Evolutionary conservation across 2,113 vertebrate genomes (phyloP), one percentile per base, ranked within the genome.

Genomic region (Ornithorhynchus anatinus): DNA sequence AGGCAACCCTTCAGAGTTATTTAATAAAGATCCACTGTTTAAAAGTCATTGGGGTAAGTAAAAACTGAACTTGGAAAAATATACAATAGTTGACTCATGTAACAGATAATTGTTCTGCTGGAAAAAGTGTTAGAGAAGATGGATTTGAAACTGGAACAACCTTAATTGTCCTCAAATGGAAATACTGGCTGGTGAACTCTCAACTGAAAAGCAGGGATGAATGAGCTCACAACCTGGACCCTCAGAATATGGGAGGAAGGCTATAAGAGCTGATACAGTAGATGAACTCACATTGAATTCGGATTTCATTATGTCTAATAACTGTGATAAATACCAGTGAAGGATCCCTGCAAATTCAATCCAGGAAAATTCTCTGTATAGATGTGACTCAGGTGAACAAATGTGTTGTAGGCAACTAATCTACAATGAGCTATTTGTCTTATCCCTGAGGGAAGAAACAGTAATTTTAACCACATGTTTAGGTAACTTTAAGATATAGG

Each of bases 221-320:
- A 59, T 84, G 38, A 44, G 80, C 80, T 84, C 80, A 75, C 57
- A 82, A 69, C 69, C 70, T 60, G 64, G 39, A 77, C 60, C 59
- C 70, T 69, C 44, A 69, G 72, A 78, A 58, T 79, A 72, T 29
- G 31, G 59, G 79, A 72, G 68, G 72, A 72, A 78, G 77, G 47
- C 77, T 77, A 69, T 62, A 48, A 61, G 90, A 77, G 59, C 69
- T 83, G 72, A 70, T 80, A 50, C 14, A 69, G 74, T 40, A 69
- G 86, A 78, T 84, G 81, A 83, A 78, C 67, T 80, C 16, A 6
- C 17, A 73, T 1, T 20, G 72, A 86, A 15, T 75, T 80, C 50
- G 78, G 78, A 72, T 91, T 92, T 91, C 86, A 86, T 81, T 86
- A 85, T 80, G 69, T 51, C 80, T 87, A 91, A 83, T 81, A 87